Base-by-base conservation (phyloP, 2,888 invertebrate genomes). In the Toxonevra muliebris region DNA sequence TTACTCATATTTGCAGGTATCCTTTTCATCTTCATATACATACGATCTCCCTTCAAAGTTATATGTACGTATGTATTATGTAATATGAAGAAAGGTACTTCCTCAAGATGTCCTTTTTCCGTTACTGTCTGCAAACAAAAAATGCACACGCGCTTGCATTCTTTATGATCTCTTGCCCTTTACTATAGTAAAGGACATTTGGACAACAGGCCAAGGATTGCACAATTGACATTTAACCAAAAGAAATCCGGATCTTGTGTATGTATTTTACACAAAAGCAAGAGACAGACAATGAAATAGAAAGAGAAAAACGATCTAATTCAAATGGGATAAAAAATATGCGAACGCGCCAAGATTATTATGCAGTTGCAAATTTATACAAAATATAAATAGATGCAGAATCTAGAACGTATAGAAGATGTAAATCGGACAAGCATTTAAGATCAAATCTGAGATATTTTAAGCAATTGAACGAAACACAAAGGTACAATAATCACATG, bases 191-290 rank as follows among this genome's bases (percentile, higher is more conserved):
- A 9, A 40, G 12, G 20, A n/a, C 48, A 8, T 10, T 48, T 9
- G 11, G 40, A 41, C 11, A 20, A 57, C 19, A 19, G 20, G 57
- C 20, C 57, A 57, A 20, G 10, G 40, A 40, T 30, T 7, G 8
- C 57, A 19, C 57, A 57, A 40, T 57, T 57, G 57, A 40, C 57
- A 57, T 12, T 57, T 30, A 57, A 57, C 57, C 57, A 57, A 57
- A 57, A 11, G 30, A 20, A 57, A 57, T 57, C 57, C 57, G 20
- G 57, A 57, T 57, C 41, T 57, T 57, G 57, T 15, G 57, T 57
- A n/a, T 48, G 48, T 48, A n/a, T 13, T 15, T 48, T 13, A 15
- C 48, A n/a, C 10, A 48, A 48, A 48, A 13, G 15, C 13, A 13
- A 48, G 48, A 10, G 48, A 4, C 48, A 15, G 48, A 15, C 48